Evolutionary conservation across 2,113 vertebrate genomes (phyloP).

Genomic region (Rana temporaria): DNA sequence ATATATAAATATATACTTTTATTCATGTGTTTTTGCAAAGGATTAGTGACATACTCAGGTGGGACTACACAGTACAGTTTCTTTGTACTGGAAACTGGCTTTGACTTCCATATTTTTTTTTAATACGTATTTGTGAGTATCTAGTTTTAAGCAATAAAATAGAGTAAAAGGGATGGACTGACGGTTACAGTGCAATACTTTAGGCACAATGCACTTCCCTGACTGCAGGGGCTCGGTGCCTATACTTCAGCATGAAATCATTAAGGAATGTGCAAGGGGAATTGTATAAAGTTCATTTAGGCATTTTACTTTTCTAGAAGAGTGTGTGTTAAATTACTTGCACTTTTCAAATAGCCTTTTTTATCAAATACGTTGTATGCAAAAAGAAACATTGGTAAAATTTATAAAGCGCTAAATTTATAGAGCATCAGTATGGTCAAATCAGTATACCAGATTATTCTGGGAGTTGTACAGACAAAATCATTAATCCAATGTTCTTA

Average conservation of each 20-base stretch:
- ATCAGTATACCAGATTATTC: too few relatives aligned
- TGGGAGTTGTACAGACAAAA: too few relatives aligned
- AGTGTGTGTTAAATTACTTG: neutral
- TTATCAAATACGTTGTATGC: conserved; percentile 30
- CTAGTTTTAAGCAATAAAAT: conserved; percentile 53
- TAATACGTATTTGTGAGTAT: conserved; percentile 43
- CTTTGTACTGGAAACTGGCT: conserved; percentile 57
- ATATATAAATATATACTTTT: conserved; percentile 63
- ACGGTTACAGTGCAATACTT: conserved; percentile 42
- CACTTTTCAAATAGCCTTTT: conserved; percentile 22
- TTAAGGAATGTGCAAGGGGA: neutral
- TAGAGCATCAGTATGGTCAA: neutral
- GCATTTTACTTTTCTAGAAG: neutral
- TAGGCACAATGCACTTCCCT: conserved; percentile 48
- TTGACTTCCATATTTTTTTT: conserved; percentile 55
- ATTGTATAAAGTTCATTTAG: too few relatives aligned
- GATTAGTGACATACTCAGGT: conserved; percentile 70
- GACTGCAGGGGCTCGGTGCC: conserved; percentile 19
- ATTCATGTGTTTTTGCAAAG: conserved; percentile 68
- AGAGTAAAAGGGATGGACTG: conserved; percentile 36
- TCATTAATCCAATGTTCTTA: too few relatives aligned
- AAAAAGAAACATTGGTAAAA: conserved; percentile 55
- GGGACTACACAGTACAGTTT: conserved; percentile 61
- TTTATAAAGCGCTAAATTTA: conserved; percentile 1
- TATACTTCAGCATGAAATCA: conserved; percentile 4